phyloP scores from a whole-genome alignment of 2,113 vertebrate genomes.

The Paramormyrops kingsleyae region DNA sequence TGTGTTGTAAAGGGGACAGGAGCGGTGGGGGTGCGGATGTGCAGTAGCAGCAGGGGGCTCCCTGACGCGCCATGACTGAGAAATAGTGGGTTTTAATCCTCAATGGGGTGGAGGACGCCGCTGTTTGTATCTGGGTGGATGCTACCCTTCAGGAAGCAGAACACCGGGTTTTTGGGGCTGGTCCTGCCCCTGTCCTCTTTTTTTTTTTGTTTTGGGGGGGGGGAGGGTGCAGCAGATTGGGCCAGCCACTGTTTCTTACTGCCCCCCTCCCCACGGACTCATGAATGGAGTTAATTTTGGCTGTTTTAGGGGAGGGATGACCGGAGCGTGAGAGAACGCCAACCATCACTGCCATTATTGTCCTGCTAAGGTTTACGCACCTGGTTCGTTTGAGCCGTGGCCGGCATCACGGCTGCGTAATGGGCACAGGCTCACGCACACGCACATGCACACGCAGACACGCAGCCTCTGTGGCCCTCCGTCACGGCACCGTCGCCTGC shows the following conservation, averaged over 20 bases:
- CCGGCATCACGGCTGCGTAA: neutral
- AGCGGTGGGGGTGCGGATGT: neutral
- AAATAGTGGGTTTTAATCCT: neutral
- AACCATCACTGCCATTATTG: neutral
- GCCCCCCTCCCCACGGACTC: neutral
- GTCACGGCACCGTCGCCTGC: too few relatives aligned
- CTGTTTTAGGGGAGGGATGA: neutral
- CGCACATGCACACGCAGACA: too few relatives aligned
- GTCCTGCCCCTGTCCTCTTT: neutral
- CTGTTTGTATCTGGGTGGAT: neutral
- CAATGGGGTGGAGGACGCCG: neutral
- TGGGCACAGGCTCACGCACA: too few relatives aligned
- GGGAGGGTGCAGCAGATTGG: neutral
- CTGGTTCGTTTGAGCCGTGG: neutral
- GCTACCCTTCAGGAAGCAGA: neutral
- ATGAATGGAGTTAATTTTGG: neutral
- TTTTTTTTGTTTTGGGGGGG: neutral
- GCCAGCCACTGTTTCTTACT: neutral
- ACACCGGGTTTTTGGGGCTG: neutral
- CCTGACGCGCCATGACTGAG: neutral
- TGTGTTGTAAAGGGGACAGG: neutral
- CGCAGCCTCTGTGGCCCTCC: too few relatives aligned
- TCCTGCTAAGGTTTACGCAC: neutral
- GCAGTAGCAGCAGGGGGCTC: neutral
- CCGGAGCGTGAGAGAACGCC: neutral